Conservation (phyloP, 2,888 invertebrate species). For the Lathronympha strigana region DNA sequence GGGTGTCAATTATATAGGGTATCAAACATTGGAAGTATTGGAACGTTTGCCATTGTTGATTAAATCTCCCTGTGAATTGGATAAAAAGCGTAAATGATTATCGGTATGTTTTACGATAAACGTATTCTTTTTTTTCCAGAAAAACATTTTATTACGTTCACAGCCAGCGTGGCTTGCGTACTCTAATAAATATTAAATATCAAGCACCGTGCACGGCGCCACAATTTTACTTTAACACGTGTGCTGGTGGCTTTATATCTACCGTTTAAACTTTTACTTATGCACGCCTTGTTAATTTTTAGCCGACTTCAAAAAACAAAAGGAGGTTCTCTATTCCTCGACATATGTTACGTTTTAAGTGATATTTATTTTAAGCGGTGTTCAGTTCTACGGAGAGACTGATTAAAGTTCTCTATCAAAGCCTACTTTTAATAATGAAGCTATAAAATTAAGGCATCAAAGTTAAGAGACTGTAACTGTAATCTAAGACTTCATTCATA, state of each 20-base stretch:
- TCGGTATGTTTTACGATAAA: constrained; percentile 51
- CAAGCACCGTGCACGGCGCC: constrained; percentile 51
- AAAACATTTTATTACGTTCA: constrained; percentile 61
- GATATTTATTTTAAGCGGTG: neutral
- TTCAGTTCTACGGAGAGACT: neutral
- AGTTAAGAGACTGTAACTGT: no score
- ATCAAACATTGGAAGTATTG: no score
- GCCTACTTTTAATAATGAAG: neutral
- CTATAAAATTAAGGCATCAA: neutral
- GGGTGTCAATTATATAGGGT: no score
- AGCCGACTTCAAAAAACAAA: no score
- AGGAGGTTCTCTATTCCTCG: no score
- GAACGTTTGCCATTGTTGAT: neutral
- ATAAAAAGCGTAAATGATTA: constrained; percentile 43
- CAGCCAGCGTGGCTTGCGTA: constrained; percentile 52
- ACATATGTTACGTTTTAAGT: constrained; percentile 5
- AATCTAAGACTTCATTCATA: no score
- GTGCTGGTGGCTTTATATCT: constrained; percentile 52
- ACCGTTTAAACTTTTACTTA: constrained; percentile 47
- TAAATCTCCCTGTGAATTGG: neutral
- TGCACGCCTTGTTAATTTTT: constrained; percentile 41
- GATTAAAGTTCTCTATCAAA: neutral
- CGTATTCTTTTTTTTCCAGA: constrained; percentile 61
- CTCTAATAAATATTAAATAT: constrained; percentile 68
- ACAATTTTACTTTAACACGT: constrained; percentile 58